A percentile compares a stretch with the other conserved stretches of the same genome.
phyloP scores from a whole-genome alignment of 2,888 invertebrate species.

The Cantharis rufa region DNA sequence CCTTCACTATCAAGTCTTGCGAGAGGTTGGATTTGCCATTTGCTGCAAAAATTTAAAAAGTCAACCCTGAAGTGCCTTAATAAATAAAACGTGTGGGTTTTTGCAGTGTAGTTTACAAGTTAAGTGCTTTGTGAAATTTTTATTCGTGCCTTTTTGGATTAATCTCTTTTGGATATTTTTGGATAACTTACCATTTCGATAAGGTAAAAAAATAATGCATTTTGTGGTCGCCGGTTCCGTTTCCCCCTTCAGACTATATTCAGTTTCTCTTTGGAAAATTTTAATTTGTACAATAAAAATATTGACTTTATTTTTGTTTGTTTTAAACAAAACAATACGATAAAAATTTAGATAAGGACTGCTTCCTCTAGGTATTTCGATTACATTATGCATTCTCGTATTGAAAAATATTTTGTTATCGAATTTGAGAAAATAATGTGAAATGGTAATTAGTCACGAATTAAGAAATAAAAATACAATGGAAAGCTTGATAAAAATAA shows the following conservation, averaged over 20 bases:
- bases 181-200: not conserved
- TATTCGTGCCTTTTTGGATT: not conserved
- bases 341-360: not conserved
- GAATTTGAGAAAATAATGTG: not conserved
- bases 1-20: not conserved
- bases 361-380: not conserved
- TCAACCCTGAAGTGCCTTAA: not conserved
- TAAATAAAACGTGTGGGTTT: not conserved
- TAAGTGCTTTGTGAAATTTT: not conserved
- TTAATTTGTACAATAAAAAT: not conserved
- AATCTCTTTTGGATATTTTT: not conserved
- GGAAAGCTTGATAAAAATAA: not conserved
- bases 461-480: not conserved
- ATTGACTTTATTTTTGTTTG: not conserved
- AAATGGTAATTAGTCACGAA: not conserved
- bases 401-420: not conserved
- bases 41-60: not conserved
- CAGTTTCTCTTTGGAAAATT: not conserved
- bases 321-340: not conserved
- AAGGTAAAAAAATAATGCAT: not conserved
- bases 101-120: not conserved
- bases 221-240: too few relatives aligned
- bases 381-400: not conserved
- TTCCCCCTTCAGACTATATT: not conserved
- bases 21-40: not conserved